Evolutionary conservation across 2,797 vertebrate species (phyloP).

Genomic region (Hydrophis major): DNA sequence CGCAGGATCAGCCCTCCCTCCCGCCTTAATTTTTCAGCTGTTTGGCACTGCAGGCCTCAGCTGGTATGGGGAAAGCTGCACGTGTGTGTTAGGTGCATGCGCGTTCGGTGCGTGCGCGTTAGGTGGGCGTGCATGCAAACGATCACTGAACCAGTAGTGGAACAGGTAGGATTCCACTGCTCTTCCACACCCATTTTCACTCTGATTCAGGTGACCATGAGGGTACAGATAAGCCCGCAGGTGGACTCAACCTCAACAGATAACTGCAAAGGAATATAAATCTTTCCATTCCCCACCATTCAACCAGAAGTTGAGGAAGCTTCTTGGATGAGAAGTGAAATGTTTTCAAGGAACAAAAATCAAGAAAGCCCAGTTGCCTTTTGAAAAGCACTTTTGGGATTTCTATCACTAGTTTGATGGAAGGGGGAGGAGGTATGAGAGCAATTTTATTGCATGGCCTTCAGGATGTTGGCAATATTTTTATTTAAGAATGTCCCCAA

Average conservation of each 20-base stretch:
- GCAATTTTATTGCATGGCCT: accelerated
- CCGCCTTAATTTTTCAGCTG: too few relatives aligned
- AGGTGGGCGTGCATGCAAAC: too few relatives aligned
- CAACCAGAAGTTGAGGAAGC: background rate
- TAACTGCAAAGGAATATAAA: background rate
- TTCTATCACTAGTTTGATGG: background rate
- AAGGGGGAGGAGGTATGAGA: background rate
- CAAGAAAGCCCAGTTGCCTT: too few relatives aligned
- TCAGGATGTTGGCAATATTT: background rate
- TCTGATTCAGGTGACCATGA: background rate
- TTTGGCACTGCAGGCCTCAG: too few relatives aligned
- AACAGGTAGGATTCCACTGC: too few relatives aligned
- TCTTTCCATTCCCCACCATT: background rate
- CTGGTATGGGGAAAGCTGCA: too few relatives aligned
- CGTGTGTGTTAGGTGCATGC: too few relatives aligned
- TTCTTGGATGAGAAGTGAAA: too few relatives aligned
- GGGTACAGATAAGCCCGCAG: background rate
- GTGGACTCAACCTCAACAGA: background rate
- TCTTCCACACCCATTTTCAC: background rate
- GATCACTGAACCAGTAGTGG: too few relatives aligned
- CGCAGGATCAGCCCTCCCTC: too few relatives aligned
- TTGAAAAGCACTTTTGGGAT: background rate
- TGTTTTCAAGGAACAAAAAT: too few relatives aligned
- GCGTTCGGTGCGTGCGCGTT: too few relatives aligned
- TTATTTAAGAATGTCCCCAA: background rate